Evolutionary conservation across 2,113 vertebrate genomes (phyloP), one percentile per base, ranked within the genome.

Genomic region (Australoheros scitulus): DNA sequence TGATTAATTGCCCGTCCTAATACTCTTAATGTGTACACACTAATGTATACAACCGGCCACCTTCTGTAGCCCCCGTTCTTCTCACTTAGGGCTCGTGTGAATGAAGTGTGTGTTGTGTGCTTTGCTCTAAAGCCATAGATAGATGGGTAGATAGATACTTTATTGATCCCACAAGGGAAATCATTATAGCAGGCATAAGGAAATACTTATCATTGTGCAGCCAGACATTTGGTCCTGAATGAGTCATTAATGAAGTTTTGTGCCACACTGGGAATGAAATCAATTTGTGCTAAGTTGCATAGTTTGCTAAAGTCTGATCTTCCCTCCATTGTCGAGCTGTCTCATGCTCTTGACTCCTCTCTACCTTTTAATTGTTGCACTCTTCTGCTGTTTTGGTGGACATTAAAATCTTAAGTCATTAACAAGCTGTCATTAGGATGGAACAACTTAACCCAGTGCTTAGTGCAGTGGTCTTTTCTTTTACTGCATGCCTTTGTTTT

Each of bases 301-400:
- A 77, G 24, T 79, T 90, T 90, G 63, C 86, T 91, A 83, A 93
- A 92, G 65, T 88, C 77, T 89, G 86, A 90, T 89, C 68, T 58
- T 43, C 61, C n/a, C 41, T 50, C 15, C 47, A 26, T 34, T 34
- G 47, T 70, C 13, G 41, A 61, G 52, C 76, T 36, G 65, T 61
- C 29, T 79, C 63, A 36, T 63, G 50, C 56, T 85, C 79, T 89
- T 61, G 88, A 87, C 59, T 77, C 47, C 60, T 3, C 86, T 93
- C 86, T 81, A 64, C 20, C 14, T 57, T 80, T 85, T 87, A 70
- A n/a, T 56, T 20, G 4, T 11, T n/a, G 20, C 7, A 3, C 55
- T 75, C 18, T 59, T 74, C 70, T 82, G 77, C 65, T 29, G 77
- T 77, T 79, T 87, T 79, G 82, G 34, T 79, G n/a, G 84, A 80